Percentiles rank a stretch among this genome's conserved stretches.
phyloP scores from a whole-genome alignment of 2,888 invertebrate species.

The Plagodis pulveraria region DNA sequence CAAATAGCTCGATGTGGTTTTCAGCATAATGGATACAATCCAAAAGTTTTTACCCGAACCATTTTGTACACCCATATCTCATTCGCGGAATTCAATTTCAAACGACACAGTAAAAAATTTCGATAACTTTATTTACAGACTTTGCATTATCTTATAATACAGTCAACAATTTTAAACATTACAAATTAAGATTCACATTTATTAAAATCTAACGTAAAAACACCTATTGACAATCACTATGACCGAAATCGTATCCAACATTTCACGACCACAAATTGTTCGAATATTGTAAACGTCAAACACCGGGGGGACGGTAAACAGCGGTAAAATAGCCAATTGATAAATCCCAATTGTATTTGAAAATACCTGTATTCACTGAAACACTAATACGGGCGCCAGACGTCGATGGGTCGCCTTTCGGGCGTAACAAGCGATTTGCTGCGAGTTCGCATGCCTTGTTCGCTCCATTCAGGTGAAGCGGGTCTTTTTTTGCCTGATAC shows the following conservation, averaged over 20 bases:
- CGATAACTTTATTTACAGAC: constrained; percentile 83
- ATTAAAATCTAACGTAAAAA: constrained; percentile 78
- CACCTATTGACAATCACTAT: constrained; percentile 74
- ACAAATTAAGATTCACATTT: constrained; percentile 79
- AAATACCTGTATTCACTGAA: constrained; percentile 35
- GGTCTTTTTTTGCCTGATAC: constrained; percentile 80
- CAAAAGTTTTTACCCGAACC: constrained; percentile 65
- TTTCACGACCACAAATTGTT: constrained; percentile 48
- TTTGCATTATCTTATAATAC: constrained; percentile 83
- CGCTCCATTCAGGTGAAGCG: constrained; percentile 82
- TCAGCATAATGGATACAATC: constrained; percentile 74
- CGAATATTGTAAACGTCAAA: constrained; percentile 44
- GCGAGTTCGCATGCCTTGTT: constrained; percentile 73
- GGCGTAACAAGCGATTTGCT: constrained; percentile 74
- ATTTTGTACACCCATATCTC: constrained; percentile 44
- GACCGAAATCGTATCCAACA: constrained; percentile 58
- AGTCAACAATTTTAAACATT: constrained; percentile 81
- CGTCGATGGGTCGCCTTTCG: constrained; percentile 86
- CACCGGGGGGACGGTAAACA: constrained; percentile 67
- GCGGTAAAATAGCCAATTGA: constrained; percentile 57
- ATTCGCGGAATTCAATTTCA: constrained; percentile 34
- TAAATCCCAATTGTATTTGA: constrained; percentile 32
- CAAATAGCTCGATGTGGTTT: constrained; percentile 69
- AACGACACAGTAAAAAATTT: constrained; percentile 62
- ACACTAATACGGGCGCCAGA: constrained; percentile 90